Evolutionary conservation across 1,140 invertebrate genomes (phyloP).

Genomic region (Epicauta chinensis): DNA sequence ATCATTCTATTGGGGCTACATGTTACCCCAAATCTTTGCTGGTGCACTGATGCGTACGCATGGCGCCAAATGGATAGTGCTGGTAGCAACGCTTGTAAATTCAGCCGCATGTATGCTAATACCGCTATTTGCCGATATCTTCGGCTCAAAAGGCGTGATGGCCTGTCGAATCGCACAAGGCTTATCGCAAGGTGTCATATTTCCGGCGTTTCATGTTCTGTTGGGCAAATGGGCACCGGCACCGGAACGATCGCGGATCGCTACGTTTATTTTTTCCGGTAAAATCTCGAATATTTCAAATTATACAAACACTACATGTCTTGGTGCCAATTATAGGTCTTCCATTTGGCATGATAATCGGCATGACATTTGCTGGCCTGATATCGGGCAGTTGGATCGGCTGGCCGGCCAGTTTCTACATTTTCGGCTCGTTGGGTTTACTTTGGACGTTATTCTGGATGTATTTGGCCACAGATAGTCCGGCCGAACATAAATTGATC

Average conservation of each 20-base stretch:
- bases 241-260: constrained; percentile 51
- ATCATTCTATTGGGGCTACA: constrained; percentile 62
- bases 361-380: constrained; percentile 61
- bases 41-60: constrained; percentile 58
- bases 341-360: constrained; percentile 65
- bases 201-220: constrained; percentile 71
- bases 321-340: constrained; percentile 46
- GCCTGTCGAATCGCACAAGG: constrained; percentile 65
- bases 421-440: constrained; percentile 58
- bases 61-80: constrained; percentile 57
- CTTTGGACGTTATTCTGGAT: constrained; percentile 58
- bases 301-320: constrained; percentile 6
- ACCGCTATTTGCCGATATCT: constrained; percentile 40
- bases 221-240: constrained; percentile 70
- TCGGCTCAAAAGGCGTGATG: constrained; percentile 55
- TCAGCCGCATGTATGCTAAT: constrained; percentile 47
- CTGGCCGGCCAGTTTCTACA: constrained; percentile 75
- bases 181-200: constrained; percentile 68
- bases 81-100: constrained; percentile 47
- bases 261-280: constrained; percentile 54
- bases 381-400: constrained; percentile 57
- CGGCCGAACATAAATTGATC: constrained; percentile 53
- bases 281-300: constrained; percentile 15
- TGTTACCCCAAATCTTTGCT: constrained; percentile 54
- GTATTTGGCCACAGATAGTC: constrained; percentile 58